Evolutionary conservation across 2,113 vertebrate species (phyloP).

Genomic region (Epinephelus fuscoguttatus): DNA sequence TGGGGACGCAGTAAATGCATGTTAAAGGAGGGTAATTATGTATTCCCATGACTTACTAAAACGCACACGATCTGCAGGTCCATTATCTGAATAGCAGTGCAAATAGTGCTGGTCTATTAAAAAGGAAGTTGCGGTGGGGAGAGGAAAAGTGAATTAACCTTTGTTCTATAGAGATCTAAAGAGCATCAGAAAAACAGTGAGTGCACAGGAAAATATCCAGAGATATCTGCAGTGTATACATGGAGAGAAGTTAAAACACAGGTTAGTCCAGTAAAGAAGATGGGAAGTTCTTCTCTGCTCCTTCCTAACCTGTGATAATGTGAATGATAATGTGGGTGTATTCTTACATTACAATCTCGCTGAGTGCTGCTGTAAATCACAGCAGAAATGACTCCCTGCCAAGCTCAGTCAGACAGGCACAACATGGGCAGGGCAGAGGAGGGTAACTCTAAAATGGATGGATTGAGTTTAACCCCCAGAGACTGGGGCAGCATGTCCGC

Average conservation of each 20-base stretch:
- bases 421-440: not conserved
- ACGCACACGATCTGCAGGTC: not conserved
- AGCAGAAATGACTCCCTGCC: not conserved
- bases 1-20: not conserved
- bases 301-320: not conserved
- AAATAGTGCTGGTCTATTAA: not conserved
- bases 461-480: constrained; percentile 6
- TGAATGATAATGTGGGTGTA: not conserved
- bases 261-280: not conserved
- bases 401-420: not conserved
- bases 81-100: not conserved
- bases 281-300: not conserved
- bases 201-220: not conserved
- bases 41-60: not conserved
- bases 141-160: not conserved
- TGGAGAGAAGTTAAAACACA: not conserved
- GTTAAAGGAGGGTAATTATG: not conserved
- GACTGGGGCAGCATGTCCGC: constrained; percentile 28
- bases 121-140: not conserved
- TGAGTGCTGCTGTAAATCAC: constrained; percentile 12
- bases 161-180: not conserved
- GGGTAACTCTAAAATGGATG: not conserved
- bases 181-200: not conserved
- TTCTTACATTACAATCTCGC: not conserved
- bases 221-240: not conserved